These are phyloP conservation scores for Ctena decussata DNA, from an alignment of 2,888 invertebrate species.

Conservation along the genomic window DNA sequence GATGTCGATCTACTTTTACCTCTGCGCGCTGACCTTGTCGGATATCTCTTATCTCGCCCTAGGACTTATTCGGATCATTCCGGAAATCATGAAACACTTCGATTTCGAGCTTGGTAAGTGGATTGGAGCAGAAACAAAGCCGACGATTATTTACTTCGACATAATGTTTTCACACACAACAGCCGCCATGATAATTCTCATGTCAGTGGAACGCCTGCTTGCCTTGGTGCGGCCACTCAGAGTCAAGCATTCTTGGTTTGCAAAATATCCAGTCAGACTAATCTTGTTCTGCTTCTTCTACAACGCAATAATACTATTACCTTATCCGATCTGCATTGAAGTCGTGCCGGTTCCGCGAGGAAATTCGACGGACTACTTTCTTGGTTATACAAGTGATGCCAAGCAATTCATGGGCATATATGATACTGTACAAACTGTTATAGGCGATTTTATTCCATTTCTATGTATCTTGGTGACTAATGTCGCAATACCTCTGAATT, in stretches of 20 bases:
- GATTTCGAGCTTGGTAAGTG: slow-evolving; percentile 39
- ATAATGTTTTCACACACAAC: slow-evolving; percentile 38
- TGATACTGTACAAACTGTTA: slow-evolving; percentile 30
- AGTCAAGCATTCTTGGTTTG: slow-evolving; percentile 30
- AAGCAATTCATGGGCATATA: neutral
- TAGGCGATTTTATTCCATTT: slow-evolving; percentile 38
- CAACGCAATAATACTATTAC: slow-evolving; percentile 37
- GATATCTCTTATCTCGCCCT: slow-evolving; percentile 39
- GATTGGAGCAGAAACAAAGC: slow-evolving; percentile 43
- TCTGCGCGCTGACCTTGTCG: slow-evolving; percentile 48
- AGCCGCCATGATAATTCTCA: slow-evolving; percentile 38
- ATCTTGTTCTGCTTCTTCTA: slow-evolving; percentile 25
- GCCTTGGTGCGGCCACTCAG: slow-evolving; percentile 5
- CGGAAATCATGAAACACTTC: slow-evolving; percentile 21
- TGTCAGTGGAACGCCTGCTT: slow-evolving; percentile 48
- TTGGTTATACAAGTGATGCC: slow-evolving; percentile 23
- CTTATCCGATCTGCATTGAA: slow-evolving; percentile 31
- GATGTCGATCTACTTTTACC: slow-evolving; percentile 41
- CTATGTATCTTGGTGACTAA: slow-evolving; percentile 22
- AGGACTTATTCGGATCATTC: slow-evolving; percentile 37
- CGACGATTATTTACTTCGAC: slow-evolving; percentile 36
- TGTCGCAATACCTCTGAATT: slow-evolving; percentile 35
- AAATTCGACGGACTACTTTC: slow-evolving; percentile 40
- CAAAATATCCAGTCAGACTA: slow-evolving; percentile 33
- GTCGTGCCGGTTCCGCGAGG: slow-evolving; percentile 11